phyloP scores from a whole-genome alignment of 2,113 vertebrate species.

The Corythornis madagascariensis region DNA sequence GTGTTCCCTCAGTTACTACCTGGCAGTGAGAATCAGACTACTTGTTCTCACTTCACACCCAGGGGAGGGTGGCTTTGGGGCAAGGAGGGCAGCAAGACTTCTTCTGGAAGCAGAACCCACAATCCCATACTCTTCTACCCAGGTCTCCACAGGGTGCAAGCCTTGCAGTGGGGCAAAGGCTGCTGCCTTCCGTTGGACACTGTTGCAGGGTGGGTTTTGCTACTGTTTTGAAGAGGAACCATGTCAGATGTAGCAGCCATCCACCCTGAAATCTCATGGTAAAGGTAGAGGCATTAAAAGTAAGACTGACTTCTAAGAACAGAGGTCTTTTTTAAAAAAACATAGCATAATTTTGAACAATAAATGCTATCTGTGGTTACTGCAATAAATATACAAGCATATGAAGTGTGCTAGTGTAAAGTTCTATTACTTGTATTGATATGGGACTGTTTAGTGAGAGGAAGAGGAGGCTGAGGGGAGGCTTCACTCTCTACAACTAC shows the following conservation, averaged over 20 bases:
- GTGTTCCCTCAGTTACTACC: fast-evolving
- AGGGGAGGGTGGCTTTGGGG: fast-evolving
- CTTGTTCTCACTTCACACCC: background rate
- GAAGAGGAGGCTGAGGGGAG: too few relatives aligned
- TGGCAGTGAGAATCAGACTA: background rate
- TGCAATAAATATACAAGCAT: background rate
- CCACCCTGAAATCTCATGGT: background rate
- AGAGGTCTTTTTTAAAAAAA: background rate
- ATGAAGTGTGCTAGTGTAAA: background rate
- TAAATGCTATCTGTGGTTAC: background rate
- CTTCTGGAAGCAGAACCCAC: fast-evolving
- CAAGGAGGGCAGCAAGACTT: background rate
- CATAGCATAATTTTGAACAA: background rate
- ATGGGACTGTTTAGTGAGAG: background rate
- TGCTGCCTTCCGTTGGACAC: background rate
- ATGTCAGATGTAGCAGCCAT: background rate
- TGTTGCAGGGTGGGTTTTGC: background rate
- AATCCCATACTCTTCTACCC: background rate
- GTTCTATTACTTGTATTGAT: background rate
- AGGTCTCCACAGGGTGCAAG: background rate
- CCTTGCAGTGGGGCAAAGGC: background rate
- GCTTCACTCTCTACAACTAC: too few relatives aligned
- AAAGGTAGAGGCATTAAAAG: background rate
- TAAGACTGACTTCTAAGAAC: background rate
- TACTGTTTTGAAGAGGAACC: background rate